Evolutionary conservation across 1,140 invertebrate species (phyloP), one percentile per base, ranked within the genome.

Genomic region (Argopecten irradians): DNA sequence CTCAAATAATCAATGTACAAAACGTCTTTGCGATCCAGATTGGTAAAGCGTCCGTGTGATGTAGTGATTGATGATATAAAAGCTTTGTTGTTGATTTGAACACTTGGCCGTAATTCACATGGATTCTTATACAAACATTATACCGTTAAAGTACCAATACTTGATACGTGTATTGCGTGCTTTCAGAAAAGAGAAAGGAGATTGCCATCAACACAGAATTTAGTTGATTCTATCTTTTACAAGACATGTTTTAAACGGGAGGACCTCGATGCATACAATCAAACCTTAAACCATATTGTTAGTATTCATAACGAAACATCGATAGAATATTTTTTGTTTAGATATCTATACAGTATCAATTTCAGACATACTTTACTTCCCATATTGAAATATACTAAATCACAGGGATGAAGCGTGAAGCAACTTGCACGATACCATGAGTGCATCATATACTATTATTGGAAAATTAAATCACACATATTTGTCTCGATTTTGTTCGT

Each of bases 51-150:
- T 71, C 55, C n/a, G 22, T 71, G 55, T 71, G 55, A 71, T 71
- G 55, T 71, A 28, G 22, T 71, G 55, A 71, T 71, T 71, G 55
- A 71, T 71, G 55, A 5, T 5, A 5, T 28, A 71, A 71, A 8
- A 71, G n/a, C 55, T 71, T 5, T 2, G 55, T 71, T 28, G 55
- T 71, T 28, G n/a, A 28, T 71, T 71, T 71, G 55, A 71, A 71
- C 55, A 71, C 22, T 46, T 46, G 43, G 43, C 22, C 43, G 43
- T 46, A 46, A 16, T 16, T 46, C 43, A 46, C 13, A n/a, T 11
- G 14, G 43, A 46, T 8, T 71, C 55, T 71, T 71, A 71, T 71
- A 71, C 55, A 71, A 71, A 71, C 55, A 71, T 71, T 71, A 71
- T 13, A 13, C 22, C 55, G 55, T 71, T 28, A 71, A n/a, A 71